A percentile compares a stretch with the other conserved stretches of the same genome.
Evolutionary conservation across 2,888 invertebrate genomes (phyloP).

Genomic region (Stenotaenia linearis): DNA sequence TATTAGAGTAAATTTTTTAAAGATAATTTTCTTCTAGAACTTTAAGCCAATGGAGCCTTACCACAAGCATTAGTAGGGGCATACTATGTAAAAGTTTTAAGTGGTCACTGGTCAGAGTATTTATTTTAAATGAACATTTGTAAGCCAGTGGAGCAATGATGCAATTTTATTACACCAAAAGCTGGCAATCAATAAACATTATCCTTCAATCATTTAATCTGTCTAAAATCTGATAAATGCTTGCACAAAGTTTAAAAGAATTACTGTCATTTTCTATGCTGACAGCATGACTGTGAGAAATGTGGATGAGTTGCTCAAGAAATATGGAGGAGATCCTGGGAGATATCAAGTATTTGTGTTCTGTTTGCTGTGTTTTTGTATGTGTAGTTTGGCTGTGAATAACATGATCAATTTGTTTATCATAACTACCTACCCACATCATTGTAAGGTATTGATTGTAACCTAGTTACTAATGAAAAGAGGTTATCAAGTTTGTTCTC

Average conservation of each 20-base stretch:
- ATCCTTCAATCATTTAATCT: neutral
- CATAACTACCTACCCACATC: slow-evolving; percentile 19
- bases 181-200: neutral
- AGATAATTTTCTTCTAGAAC: too few species aligned
- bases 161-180: neutral
- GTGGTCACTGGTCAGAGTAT: too few species aligned
- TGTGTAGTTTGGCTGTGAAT: slow-evolving; percentile 33
- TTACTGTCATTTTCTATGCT: too few species aligned
- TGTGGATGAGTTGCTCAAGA: slow-evolving; percentile 32
- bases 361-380: slow-evolving; percentile 32
- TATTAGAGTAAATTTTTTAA: too few species aligned
- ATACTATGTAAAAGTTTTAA: too few species aligned
- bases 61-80: too few species aligned
- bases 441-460: slow-evolving; percentile 32
- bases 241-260: too few species aligned
- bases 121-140: too few species aligned
- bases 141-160: too few species aligned
- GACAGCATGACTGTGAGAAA: neutral
- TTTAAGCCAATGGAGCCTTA: too few species aligned
- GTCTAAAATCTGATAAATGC: too few species aligned
- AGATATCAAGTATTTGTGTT: slow-evolving; percentile 34
- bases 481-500: neutral
- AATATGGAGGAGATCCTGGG: slow-evolving; percentile 34
- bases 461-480: neutral
- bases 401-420: slow-evolving; percentile 34